Evolutionary conservation across 1,140 invertebrate species (phyloP).

Genomic region (Scylla paramamosain): DNA sequence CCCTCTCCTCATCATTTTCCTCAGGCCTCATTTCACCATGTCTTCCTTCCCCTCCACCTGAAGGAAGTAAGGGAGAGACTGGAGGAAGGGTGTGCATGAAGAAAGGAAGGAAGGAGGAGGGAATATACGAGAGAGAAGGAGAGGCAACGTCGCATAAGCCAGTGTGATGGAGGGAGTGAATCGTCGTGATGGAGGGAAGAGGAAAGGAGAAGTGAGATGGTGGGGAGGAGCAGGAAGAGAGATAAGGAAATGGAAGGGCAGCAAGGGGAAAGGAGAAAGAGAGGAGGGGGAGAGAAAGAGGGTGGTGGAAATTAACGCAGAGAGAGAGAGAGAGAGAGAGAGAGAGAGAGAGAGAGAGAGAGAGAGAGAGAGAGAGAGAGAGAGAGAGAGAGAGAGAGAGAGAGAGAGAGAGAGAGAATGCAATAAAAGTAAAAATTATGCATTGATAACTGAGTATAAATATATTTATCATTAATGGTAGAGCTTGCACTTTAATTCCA

Average conservation of each 20-base stretch:
- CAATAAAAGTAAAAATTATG: too few species aligned
- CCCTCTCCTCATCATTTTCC: background rate
- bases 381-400: too few species aligned
- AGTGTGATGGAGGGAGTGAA: background rate
- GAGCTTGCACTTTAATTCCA: too few species aligned
- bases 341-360: slow-evolving; percentile 14
- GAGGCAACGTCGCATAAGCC: slow-evolving; percentile 10
- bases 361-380: too few species aligned
- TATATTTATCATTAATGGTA: too few species aligned
- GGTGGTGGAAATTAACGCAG: background rate
- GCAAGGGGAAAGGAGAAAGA: background rate
- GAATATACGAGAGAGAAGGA: background rate
- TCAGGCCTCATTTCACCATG: slow-evolving; percentile 7
- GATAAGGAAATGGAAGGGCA: slow-evolving; percentile 4
- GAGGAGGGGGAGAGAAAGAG: background rate
- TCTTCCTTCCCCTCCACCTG: background rate
- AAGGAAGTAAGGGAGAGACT: background rate
- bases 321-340: slow-evolving; percentile 9
- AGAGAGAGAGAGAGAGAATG: too few species aligned
- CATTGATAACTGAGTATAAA: too few species aligned
- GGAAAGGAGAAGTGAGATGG: slow-evolving; percentile 1
- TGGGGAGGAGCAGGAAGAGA: background rate
- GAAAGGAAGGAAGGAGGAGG: background rate
- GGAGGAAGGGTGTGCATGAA: background rate
- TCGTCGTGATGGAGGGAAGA: background rate